Conservation (phyloP, 2,888 invertebrate genomes). For the Cheilosia variabilis region DNA sequence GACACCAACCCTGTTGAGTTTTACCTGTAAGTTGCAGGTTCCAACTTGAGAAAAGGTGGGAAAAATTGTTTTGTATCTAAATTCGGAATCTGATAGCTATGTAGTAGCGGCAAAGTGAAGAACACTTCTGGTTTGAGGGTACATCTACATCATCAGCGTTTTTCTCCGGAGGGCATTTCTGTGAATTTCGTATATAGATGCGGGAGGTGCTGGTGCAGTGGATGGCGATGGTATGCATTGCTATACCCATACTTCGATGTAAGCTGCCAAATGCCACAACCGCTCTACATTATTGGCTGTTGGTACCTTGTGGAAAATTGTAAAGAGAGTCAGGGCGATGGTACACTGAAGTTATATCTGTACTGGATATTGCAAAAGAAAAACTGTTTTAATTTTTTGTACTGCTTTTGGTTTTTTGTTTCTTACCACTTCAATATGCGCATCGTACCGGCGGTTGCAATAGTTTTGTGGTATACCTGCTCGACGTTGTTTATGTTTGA, state of each 20-base stretch:
- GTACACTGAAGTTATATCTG: not conserved
- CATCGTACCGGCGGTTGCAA: too few relatives aligned
- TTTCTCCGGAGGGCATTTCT: not conserved
- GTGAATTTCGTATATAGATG: too few relatives aligned
- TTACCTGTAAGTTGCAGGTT: constrained; percentile 5
- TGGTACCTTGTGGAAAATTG: constrained; percentile 12
- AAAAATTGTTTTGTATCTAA: constrained; percentile 29
- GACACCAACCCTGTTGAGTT: not conserved
- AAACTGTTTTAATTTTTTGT: too few relatives aligned
- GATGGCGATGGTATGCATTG: not conserved
- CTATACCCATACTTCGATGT: not conserved
- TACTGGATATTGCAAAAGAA: not conserved
- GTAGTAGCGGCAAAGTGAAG: constrained; percentile 8
- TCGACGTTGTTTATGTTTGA: too few relatives aligned
- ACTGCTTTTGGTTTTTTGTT: too few relatives aligned
- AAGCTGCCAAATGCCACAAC: constrained; percentile 26
- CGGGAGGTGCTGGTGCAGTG: not conserved
- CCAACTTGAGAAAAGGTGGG: constrained; percentile 23
- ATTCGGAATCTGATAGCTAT: constrained; percentile 14
- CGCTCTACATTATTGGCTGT: constrained; percentile 28
- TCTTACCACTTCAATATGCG: too few relatives aligned
- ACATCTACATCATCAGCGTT: not conserved
- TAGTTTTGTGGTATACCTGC: too few relatives aligned
- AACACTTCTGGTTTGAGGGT: constrained; percentile 23
- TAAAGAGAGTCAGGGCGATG: not conserved